Conservation (phyloP, 2,797 vertebrate genomes). For the Triplophysa bombifrons region DNA sequence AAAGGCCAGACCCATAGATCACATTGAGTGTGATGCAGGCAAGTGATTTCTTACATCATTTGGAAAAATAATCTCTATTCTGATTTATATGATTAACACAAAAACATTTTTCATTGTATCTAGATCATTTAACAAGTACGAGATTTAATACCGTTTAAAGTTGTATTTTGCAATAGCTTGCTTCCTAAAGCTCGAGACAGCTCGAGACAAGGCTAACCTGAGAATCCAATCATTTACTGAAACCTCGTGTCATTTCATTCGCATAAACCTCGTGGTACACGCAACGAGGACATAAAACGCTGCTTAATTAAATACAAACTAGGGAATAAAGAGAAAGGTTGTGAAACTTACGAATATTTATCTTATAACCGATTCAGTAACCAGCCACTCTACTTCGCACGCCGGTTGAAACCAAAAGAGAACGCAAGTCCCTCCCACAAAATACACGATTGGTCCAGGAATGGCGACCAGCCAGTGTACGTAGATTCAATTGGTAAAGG, state of each 20-base stretch:
- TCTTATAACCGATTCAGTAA: slow-evolving; percentile 44
- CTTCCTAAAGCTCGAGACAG: background rate
- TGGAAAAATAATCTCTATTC: background rate
- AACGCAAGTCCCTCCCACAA: slow-evolving; percentile 43
- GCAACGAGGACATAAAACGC: background rate
- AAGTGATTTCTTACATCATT: slow-evolving; percentile 1
- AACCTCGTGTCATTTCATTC: background rate
- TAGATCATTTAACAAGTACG: background rate
- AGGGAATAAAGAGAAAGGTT: background rate
- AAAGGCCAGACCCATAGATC: slow-evolving; percentile 19
- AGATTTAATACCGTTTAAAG: background rate
- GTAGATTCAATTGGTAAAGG: slow-evolving; percentile 63
- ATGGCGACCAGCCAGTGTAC: rapidly evolving
- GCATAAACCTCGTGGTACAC: too few species aligned
- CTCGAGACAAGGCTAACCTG: slow-evolving; percentile 23
- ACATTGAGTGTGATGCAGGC: background rate
- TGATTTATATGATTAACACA: background rate
- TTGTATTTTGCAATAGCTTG: background rate
- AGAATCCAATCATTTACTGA: slow-evolving; percentile 1
- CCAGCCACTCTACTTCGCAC: slow-evolving; percentile 60
- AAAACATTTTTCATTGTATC: background rate
- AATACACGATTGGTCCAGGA: slow-evolving; percentile 59
- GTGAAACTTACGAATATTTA: slow-evolving; percentile 68
- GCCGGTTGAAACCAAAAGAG: slow-evolving; percentile 60
- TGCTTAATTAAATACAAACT: background rate